Evolutionary conservation across 2,888 invertebrate genomes (phyloP), one percentile per base, ranked within the genome.

Genomic region (Polydrusus cervinus): DNA sequence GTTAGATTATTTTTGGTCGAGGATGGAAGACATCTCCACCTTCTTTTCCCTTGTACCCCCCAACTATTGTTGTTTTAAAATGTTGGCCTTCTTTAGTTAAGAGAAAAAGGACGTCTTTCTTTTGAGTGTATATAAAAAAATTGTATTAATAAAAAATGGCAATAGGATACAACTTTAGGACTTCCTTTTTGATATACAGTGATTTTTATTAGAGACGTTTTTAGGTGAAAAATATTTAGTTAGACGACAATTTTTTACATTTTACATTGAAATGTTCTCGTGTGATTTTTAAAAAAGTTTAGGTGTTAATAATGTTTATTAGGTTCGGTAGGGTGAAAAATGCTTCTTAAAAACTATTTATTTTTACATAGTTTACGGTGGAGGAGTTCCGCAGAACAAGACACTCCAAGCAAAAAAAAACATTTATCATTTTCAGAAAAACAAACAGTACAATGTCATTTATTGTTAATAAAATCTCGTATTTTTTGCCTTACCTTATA

Each of bases 111-210:
- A 20, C 30, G 38, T 38, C 34, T 53, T 51, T 53, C 51, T 18
- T 53, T n/a, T 53, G 49, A 53, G 18, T 66, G 53, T 66, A 60
- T 38, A 60, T 10, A 60, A 60, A 60, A 14, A 38, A 57, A 38
- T 25, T 8, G 13, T 53, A 53, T n/a, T 53, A 60, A 38, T 40
- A 64, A 64, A 65, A 66, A 66, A 53, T 53, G 66, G 66, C 66
- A 66, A 66, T 66, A 53, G 53, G 34, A 49, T 53, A 53, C n/a
- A 45, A 34, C 11, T 64, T 47, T 66, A 38, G 38, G 40, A 40
- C 57, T 66, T 66, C 66, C 66, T 66, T 66, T 66, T 66, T 66
- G 66, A 66, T 66, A 66, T 64, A 64, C 47, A 20, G 34, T 64
- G 64, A 64, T 64, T 64, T 55, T 64, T 30, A 64, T 64, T 64